Base-by-base conservation (phyloP, 1,140 invertebrate genomes). In the Sitobion miscanthi region DNA sequence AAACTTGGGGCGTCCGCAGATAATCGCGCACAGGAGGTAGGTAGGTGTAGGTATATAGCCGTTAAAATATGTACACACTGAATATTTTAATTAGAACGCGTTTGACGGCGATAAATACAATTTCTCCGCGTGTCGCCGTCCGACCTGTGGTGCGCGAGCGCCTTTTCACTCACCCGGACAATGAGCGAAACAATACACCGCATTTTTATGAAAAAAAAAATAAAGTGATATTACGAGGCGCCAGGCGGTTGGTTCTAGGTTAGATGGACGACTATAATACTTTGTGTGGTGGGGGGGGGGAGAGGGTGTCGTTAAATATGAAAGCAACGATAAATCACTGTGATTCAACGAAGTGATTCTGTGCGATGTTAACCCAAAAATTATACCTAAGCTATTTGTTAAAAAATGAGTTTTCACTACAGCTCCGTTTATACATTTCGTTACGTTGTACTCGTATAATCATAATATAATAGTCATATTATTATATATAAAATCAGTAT, bases 1-100 rank as follows among this genome's bases (percentile, higher is more conserved):
- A 52, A 23, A 88, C 49, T 88, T 54, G 87, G 87, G 87, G 87
- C 20, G 86, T n/a, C 83, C 42, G 38, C 21, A 47, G 42, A 86
- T 86, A 86, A 47, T 47, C 45, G 42, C 85, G 8, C 42, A 14
- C 42, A 11, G 23, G 11, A 23, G 42, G 62, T 77, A n/a, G n/a
- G 4, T n/a, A 77, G 62, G 62, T n/a, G 14, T 62, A 62, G 57
- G 57, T 62, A 62, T 62, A 62, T 6, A 17, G 11, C 42, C 9
- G n/a, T 86, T 86, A 86, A 45, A 86, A 47, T 86, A 86, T 77
- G 62, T n/a, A 77, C 11, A 77, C 62, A n/a, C 62, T n/a, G 38
- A 45, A 86, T 47, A 45, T 86, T 86, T 47, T 86, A 86, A 86
- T 86, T 86, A 86, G 85, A 42, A 86, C 42, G 42, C 23, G 42